These are phyloP conservation scores for Lerista edwardsae DNA, from an alignment of 2,797 vertebrate genomes.

Conservation along the genomic window DNA sequence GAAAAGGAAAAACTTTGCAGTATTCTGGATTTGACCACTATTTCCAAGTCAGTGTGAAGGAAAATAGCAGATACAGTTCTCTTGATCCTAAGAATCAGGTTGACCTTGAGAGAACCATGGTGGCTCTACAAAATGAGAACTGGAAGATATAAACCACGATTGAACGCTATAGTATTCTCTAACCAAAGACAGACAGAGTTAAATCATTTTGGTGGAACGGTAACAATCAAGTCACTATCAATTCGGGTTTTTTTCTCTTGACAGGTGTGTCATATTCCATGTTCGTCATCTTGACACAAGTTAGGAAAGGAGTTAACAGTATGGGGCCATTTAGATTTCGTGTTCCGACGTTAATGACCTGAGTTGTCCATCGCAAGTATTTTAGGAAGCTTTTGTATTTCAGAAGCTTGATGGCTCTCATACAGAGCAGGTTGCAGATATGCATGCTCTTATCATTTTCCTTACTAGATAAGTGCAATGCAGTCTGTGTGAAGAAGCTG, in stretches of 20 bases:
- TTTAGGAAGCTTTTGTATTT: background rate
- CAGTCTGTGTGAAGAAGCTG: no score
- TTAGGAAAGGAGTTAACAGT: background rate
- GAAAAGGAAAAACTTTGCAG: background rate
- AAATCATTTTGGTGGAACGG: background rate
- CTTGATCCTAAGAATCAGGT: no score
- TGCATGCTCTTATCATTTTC: no score
- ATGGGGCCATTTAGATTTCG: background rate
- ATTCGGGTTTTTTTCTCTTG: background rate
- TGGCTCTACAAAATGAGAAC: background rate
- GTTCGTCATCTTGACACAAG: no score
- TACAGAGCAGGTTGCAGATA: background rate
- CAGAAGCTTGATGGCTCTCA: background rate
- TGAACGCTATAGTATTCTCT: no score
- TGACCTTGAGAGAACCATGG: background rate
- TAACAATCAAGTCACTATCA: background rate
- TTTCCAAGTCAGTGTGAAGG: background rate
- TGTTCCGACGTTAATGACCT: background rate
- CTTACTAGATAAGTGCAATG: no score
- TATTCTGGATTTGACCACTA: background rate
- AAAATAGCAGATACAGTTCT: background rate
- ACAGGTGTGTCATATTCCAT: background rate
- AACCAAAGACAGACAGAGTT: background rate
- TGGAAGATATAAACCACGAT: background rate
- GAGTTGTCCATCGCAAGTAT: background rate